Evolutionary conservation across 1,140 invertebrate species (phyloP), one percentile per base, ranked within the genome.

Genomic region (Arion vulgaris): DNA sequence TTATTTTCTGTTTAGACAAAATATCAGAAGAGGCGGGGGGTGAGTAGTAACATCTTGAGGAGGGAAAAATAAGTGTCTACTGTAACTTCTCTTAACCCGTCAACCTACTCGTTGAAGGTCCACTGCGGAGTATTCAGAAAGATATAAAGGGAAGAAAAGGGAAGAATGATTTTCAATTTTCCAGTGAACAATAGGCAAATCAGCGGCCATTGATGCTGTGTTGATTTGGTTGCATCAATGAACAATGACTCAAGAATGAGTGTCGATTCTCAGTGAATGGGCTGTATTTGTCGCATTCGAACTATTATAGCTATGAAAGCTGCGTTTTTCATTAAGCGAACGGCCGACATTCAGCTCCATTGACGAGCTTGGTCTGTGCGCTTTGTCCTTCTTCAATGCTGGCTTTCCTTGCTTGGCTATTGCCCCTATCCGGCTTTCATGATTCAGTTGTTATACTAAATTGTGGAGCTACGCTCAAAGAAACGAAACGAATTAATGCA

Each of bases 111-210:
- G 5, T 19, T 1, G 23, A 71, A 17, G 38, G 4, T 4, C 32
- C 15, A 19, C 5, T 36, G 68, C 11, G 68, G n/a, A 23, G 26
- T 4, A 19, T 19, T 71, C 32, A 71, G 7, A 28, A 23, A 71
- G 17, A 71, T 13, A 13, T 36, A 39, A 71, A 39, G 15, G 34
- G 68, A 71, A 71, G 38, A 39, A 71, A 71, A 17, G 15, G 38
- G 15, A 71, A 13, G 68, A 71, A 71, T 71, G 68, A 71, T 71
- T 71, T 71, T 71, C 68, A 71, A 71, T 71, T 71, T 71, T 71
- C 68, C 26, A 13, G 11, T 28, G 68, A 34, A 71, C 68, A 71
- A 71, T 34, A 13, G n/a, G 68, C 68, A 71, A 71, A 71, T 71
- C 68, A 71, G 68, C 38, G 1, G 38, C 32, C 38, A 71, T 71